Base-by-base conservation (phyloP, 2,797 vertebrate genomes). In the Semotilus atromaculatus region DNA sequence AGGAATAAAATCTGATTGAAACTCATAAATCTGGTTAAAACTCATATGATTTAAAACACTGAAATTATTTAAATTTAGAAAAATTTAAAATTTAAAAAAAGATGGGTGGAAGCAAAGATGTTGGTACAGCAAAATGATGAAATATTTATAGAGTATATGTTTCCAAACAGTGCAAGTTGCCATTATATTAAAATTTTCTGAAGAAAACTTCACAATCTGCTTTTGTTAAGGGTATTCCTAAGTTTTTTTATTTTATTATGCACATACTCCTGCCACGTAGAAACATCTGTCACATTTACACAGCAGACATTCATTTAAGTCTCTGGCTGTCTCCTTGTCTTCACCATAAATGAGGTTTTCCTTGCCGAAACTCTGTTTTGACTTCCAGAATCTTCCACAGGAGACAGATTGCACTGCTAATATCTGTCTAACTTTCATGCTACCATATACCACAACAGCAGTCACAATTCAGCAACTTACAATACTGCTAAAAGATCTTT, bases 361-460 rank as follows among this genome's bases (percentile, higher is more conserved):
- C 79, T 85, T 88, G 89, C 89, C 71, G 86, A 89, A 89, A 90
- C 84, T 84, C 84, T 73, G 84, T 83, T 88, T 89, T 89, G 85
- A 87, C 89, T 79, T 83, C 88, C 83, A 84, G 71, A 89, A 86
- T 70, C 36, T 88, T 88, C 86, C 86, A 75, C 84, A 82, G 84
- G 40, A 88, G 87, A 87, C 85, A 87, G 84, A 90, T 91, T 89
- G 83, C 85, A 88, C 58, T 84, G 81, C 62, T 85, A 85, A 80
- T 88, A 86, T 88, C 86, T 86, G 85, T 87, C 89, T 85, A 82
- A 86, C 84, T 81, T 85, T 36, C 80, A 45, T 89, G 86, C 87
- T 86, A 87, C 85, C 85, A 83, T 77, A 87, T 53, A 83, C 83
- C 84, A 86, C 70, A 86, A 77, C 83, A 76, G 51, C 26, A 74